These are phyloP conservation scores for Marasmarcha lunaedactyla DNA, from an alignment of 2,888 invertebrate species.

Conservation along the genomic window DNA sequence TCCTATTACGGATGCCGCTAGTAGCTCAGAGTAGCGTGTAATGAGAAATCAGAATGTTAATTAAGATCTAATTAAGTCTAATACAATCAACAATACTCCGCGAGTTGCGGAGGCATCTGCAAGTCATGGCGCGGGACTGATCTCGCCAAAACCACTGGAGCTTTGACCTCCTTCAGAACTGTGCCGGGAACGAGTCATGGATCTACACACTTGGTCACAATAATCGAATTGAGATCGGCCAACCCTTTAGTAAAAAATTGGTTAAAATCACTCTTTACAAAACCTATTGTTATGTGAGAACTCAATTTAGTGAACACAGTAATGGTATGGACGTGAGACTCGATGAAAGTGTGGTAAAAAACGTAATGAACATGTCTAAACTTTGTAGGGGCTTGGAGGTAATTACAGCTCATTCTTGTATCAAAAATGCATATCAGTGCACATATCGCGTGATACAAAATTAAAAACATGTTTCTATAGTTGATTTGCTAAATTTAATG, in stretches of 20 bases:
- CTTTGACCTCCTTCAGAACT: conserved; percentile 30
- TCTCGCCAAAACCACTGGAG: conserved; percentile 31
- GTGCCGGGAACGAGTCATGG: conserved; percentile 9
- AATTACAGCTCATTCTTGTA: not conserved
- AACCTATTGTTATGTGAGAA: conserved; percentile 65
- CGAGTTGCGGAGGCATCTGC: conserved; percentile 60
- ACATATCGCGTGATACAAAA: not conserved
- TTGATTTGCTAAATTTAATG: not conserved
- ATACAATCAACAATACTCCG: conserved; percentile 69
- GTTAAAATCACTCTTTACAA: conserved; percentile 55
- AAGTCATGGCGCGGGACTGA: conserved; percentile 55
- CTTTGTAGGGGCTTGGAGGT: conserved; percentile 10
- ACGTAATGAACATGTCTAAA: conserved; percentile 50
- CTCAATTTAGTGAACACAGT: conserved; percentile 59
- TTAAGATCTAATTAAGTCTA: conserved; percentile 70
- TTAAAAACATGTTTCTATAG: not conserved
- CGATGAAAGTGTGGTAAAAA: conserved; percentile 25
- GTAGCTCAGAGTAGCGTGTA: conserved; percentile 65
- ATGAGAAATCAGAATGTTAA: conserved; percentile 70
- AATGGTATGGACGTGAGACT: conserved; percentile 36
- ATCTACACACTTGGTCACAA: conserved; percentile 34
- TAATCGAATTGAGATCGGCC: conserved; percentile 66
- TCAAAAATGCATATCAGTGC: not conserved
- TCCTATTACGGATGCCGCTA: conserved; percentile 53
- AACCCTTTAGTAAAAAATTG: conserved; percentile 66